A percentile compares a stretch with the other conserved stretches of the same genome.
These are phyloP conservation scores for Garrulus glandarius DNA, from an alignment of 2,797 vertebrate genomes.

Conservation along the genomic window DNA sequence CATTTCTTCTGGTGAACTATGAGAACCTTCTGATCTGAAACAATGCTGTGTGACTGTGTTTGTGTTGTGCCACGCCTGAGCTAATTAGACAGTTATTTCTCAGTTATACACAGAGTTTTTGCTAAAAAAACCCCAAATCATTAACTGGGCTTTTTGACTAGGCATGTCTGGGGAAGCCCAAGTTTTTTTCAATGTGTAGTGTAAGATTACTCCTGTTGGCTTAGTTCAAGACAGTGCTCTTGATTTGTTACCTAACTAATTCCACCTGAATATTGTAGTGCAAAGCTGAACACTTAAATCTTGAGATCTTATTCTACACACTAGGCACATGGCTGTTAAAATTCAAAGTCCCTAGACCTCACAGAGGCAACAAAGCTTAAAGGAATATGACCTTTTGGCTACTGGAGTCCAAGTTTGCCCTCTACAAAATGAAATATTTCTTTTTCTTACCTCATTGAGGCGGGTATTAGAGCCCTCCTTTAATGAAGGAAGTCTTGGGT, in stretches of 20 bases:
- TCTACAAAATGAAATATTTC: neutral
- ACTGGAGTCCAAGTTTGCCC: neutral
- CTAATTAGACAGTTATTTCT: neutral
- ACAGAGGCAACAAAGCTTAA: neutral
- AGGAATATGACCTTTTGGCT: neutral
- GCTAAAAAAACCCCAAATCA: fast-evolving
- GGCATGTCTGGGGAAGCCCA: neutral
- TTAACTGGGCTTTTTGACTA: neutral
- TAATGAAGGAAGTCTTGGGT: slow-evolving; percentile 22
- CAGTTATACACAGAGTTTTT: neutral
- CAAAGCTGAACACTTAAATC: neutral
- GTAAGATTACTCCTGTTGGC: neutral
- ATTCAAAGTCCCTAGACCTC: neutral
- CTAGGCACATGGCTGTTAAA: neutral
- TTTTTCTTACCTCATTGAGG: neutral
- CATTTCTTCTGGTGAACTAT: neutral
- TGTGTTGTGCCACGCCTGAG: neutral
- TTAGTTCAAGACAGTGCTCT: neutral
- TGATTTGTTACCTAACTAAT: neutral
- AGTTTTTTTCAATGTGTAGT: neutral
- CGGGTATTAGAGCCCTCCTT: neutral
- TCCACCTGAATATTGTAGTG: neutral
- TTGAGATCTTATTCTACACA: neutral
- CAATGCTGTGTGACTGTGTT: neutral
- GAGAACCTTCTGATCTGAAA: neutral